Evolutionary conservation across 2,888 invertebrate species (phyloP).

Genomic region (Callimorpha dominula): DNA sequence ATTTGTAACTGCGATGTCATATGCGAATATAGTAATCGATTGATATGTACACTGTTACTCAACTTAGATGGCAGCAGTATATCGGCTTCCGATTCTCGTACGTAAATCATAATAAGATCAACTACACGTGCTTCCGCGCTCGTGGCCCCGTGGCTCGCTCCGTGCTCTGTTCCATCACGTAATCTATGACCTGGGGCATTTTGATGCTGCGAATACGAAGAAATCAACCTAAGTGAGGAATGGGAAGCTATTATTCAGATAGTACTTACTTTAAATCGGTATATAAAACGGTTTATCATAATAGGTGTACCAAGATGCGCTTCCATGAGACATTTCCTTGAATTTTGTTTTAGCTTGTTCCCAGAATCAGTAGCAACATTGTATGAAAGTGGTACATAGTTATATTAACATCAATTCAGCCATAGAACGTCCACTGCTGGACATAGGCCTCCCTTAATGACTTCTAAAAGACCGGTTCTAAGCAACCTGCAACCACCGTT

Average conservation of each 20-base stretch:
- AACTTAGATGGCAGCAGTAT: not conserved
- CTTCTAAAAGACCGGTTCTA: no score
- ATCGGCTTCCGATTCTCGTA: conserved; percentile 14
- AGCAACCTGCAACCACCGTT: no score
- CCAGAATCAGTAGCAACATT: not conserved
- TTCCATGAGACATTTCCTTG: not conserved
- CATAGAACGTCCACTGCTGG: no score
- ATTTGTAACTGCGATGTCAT: no score
- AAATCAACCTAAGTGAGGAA: conserved; percentile 1
- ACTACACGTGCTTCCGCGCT: conserved; percentile 46
- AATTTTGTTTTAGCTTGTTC: not conserved
- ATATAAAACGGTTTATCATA: not conserved
- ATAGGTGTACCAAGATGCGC: not conserved
- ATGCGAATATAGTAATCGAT: not conserved
- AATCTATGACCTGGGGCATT: conserved; percentile 18
- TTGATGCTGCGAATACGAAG: conserved; percentile 4
- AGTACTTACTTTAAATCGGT: not conserved
- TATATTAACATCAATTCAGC: no score
- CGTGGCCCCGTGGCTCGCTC: conserved; percentile 40
- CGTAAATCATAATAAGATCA: conserved; percentile 52
- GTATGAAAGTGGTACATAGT: not conserved
- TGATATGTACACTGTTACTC: not conserved
- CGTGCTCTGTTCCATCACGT: conserved; percentile 34
- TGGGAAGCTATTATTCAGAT: not conserved
- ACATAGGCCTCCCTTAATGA: no score